phyloP scores from a whole-genome alignment of 2,888 invertebrate species.

The Philhelius pedissequus region DNA sequence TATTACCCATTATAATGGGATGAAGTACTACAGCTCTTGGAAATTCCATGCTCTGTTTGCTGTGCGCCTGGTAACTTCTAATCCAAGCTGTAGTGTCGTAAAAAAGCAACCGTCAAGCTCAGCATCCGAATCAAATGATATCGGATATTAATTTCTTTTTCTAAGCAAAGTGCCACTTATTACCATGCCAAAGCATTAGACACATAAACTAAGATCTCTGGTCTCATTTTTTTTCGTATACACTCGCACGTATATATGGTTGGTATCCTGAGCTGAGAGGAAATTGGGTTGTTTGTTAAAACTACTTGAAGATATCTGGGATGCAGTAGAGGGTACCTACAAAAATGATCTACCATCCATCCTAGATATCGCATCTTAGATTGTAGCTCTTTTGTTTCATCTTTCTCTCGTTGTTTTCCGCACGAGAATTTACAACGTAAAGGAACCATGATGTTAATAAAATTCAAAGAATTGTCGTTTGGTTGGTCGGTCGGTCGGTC shows the following conservation, averaged over 20 bases:
- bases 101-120: conserved; percentile 20
- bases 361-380: conserved; percentile 48
- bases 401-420: conserved; percentile 10
- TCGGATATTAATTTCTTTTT: conserved; percentile 49
- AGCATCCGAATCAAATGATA: conserved; percentile 49
- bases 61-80: conserved; percentile 68
- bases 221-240: too few species aligned
- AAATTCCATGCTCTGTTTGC: conserved; percentile 4
- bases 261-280: conserved; percentile 2
- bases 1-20: conserved; percentile 15
- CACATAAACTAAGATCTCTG: conserved; percentile 26
- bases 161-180: conserved; percentile 55
- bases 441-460: conserved; percentile 25
- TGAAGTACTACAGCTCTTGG: not conserved
- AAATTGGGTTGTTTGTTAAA: conserved; percentile 45
- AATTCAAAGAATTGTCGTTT: conserved; percentile 30
- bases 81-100: conserved; percentile 47
- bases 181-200: conserved; percentile 58
- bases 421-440: not conserved
- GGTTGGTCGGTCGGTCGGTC: not conserved
- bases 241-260: not conserved
- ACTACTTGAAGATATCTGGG: conserved; percentile 1
- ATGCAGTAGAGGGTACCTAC: not conserved
- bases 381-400: conserved; percentile 48
- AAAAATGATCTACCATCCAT: conserved; percentile 42